Evolutionary conservation across 2,113 vertebrate genomes (phyloP).

Genomic region (Strix aluco): DNA sequence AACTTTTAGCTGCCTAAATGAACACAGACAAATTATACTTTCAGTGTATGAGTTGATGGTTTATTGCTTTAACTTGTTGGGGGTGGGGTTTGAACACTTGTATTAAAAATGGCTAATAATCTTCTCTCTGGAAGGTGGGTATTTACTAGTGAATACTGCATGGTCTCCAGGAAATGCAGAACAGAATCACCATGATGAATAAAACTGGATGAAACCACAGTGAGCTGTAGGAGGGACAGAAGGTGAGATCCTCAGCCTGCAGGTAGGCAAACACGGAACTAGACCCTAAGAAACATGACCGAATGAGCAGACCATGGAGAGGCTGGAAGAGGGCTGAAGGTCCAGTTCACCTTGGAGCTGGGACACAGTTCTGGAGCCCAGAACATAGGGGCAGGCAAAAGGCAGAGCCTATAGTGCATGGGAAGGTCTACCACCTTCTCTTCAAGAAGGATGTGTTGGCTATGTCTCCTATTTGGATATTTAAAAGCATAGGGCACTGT

Average conservation of each 20-base stretch:
- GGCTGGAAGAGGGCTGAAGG: neutral
- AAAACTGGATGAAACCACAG: neutral
- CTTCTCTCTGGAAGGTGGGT: neutral
- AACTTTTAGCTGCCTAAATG: neutral
- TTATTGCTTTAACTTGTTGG: neutral
- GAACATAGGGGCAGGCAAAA: neutral
- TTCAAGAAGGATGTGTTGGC: neutral
- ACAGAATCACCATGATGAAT: neutral
- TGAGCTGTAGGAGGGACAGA: neutral
- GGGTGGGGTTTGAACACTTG: neutral
- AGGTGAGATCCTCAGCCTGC: neutral
- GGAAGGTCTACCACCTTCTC: neutral
- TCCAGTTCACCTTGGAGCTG: neutral
- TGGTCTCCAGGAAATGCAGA: neutral
- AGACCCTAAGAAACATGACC: neutral
- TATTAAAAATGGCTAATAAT: neutral
- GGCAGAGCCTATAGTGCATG: neutral
- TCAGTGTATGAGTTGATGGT: neutral
- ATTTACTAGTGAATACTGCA: neutral
- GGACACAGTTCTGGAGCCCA: neutral
- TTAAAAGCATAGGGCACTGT: neutral
- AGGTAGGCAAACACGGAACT: neutral
- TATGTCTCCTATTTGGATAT: neutral
- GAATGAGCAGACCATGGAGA: neutral
- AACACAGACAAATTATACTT: neutral